Conservation (phyloP, 2,888 invertebrate species). For the Tachina grossa region DNA sequence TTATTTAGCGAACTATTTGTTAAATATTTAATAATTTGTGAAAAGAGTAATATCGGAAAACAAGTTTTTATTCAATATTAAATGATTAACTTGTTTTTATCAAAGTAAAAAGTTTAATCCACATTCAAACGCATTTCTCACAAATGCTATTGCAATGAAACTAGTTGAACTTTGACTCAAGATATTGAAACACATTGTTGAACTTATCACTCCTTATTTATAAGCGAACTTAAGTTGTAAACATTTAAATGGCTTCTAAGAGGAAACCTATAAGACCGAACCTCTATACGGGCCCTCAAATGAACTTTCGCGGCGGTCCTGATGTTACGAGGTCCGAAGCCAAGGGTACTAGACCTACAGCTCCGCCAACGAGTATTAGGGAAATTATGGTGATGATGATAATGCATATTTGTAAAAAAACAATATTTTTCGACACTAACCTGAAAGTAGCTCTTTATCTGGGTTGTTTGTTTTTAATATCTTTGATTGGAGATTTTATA, state of each 20-base stretch:
- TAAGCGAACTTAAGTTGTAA: not conserved
- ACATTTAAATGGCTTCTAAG: constrained; percentile 80
- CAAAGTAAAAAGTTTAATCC: not conserved
- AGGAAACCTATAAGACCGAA: constrained; percentile 81
- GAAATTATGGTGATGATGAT: constrained; percentile 92
- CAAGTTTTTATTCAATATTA: not conserved
- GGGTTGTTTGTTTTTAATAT: constrained; percentile 91
- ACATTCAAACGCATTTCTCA: not conserved
- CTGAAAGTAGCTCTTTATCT: constrained; percentile 94
- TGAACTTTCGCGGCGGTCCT: constrained; percentile 85
- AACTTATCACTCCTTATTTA: constrained; percentile 33
- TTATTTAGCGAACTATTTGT: constrained; percentile 23
- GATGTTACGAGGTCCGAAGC: constrained; percentile 83
- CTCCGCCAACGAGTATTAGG: constrained; percentile 91
- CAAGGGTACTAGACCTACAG: constrained; percentile 90
- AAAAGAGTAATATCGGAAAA: not conserved
- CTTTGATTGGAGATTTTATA: constrained; percentile 91
- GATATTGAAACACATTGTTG: not conserved
- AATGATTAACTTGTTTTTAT: not conserved
- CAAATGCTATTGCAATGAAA: constrained; percentile 19
- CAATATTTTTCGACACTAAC: constrained; percentile 92
- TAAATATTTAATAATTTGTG: constrained; percentile 15
- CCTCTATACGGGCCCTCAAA: constrained; percentile 77
- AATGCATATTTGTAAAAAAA: constrained; percentile 93
- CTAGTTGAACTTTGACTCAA: constrained; percentile 72